These are phyloP conservation scores for Lasioglossum lativentre DNA, from an alignment of 2,888 invertebrate species.

Conservation along the genomic window DNA sequence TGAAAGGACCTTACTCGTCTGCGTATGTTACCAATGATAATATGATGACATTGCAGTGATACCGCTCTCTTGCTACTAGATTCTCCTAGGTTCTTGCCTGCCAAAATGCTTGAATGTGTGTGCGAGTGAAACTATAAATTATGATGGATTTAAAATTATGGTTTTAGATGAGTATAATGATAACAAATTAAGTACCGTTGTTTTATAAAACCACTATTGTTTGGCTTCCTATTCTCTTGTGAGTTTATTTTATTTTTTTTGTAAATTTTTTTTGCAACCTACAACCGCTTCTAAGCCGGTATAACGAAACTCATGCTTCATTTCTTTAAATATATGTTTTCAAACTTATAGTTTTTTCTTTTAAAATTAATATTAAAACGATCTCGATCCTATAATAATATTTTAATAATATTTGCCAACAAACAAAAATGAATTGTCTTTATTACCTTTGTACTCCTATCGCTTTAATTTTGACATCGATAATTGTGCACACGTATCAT, in stretches of 20 bases:
- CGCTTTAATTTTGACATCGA: conserved; percentile 24
- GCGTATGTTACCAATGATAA: conserved; percentile 89
- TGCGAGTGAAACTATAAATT: conserved; percentile 75
- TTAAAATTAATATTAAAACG: conserved; percentile 20
- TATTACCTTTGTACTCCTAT: conserved; percentile 70
- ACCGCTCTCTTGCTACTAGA: conserved; percentile 75
- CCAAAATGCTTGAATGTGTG: conserved; percentile 81
- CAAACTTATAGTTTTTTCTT: conserved; percentile 16
- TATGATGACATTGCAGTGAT: conserved; percentile 93
- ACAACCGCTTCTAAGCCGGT: conserved; percentile 7
- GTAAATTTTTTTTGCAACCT: neutral
- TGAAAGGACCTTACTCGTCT: conserved; percentile 92
- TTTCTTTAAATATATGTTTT: conserved; percentile 16
- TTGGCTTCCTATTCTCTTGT: conserved; percentile 76
- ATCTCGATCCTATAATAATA: conserved; percentile 2
- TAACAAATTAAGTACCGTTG: conserved; percentile 74
- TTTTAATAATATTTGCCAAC: conserved; percentile 15
- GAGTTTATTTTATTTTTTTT: conserved; percentile 8
- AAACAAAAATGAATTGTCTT: conserved; percentile 40
- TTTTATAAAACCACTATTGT: conserved; percentile 76
- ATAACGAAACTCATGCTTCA: neutral
- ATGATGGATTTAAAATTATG: conserved; percentile 72
- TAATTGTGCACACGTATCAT: conserved; percentile 45
- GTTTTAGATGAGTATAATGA: conserved; percentile 78
- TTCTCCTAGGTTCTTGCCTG: conserved; percentile 79